Evolutionary conservation across 2,888 invertebrate species (phyloP).

Genomic region (Morpho helenor): DNA sequence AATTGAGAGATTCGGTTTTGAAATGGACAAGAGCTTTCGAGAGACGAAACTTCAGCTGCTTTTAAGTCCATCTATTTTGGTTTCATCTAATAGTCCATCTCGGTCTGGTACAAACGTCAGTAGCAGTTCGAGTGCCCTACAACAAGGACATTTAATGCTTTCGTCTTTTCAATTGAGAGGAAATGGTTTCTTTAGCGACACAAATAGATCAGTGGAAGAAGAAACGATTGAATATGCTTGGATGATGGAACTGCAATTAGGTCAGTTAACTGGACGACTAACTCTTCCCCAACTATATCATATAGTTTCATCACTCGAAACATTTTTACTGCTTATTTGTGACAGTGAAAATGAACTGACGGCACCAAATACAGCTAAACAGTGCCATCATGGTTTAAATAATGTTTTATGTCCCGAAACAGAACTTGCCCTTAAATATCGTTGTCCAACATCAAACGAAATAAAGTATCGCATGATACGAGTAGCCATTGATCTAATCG

Average conservation of each 20-base stretch:
- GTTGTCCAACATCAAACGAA: conserved; percentile 88
- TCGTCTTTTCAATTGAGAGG: conserved; percentile 94
- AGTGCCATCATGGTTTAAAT: conserved; percentile 89
- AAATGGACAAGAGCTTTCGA: conserved; percentile 96
- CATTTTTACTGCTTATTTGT: conserved; percentile 89
- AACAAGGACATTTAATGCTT: conserved; percentile 91
- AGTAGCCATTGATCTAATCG: conserved; percentile 91
- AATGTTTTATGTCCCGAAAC: conserved; percentile 85
- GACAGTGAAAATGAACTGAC: conserved; percentile 95
- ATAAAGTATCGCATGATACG: conserved; percentile 97
- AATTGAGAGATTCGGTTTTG: conserved; percentile 96
- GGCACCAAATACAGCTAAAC: conserved; percentile 87
- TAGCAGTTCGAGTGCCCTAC: conserved; percentile 71
- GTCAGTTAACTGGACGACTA: conserved; percentile 94
- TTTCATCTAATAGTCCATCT: conserved; percentile 86
- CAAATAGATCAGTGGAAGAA: conserved; percentile 92
- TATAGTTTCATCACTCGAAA: conserved; percentile 92
- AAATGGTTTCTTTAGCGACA: conserved; percentile 97
- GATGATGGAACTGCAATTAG: conserved; percentile 96
- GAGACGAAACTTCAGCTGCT: conserved; percentile 95
- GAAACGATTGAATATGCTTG: conserved; percentile 98
- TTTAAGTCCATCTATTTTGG: conserved; percentile 91
- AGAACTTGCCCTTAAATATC: conserved; percentile 84
- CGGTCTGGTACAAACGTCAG: conserved; percentile 72
- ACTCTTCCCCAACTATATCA: conserved; percentile 94